phyloP scores from a whole-genome alignment of 2,888 invertebrate species.

The Drosophila longiperda region DNA sequence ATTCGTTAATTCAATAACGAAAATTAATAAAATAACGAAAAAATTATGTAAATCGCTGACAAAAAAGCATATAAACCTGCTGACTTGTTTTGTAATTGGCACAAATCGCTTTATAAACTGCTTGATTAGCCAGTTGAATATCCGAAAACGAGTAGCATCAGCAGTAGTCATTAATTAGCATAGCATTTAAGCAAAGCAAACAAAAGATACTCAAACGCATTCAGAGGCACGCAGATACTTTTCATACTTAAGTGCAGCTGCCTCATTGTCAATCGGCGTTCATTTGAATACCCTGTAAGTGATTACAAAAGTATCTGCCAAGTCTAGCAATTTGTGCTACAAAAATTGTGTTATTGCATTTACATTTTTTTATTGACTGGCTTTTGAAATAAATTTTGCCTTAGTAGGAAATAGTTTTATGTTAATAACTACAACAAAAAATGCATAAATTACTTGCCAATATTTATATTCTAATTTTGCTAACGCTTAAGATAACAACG shows the following conservation, averaged over 20 bases:
- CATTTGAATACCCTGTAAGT: constrained; percentile 13
- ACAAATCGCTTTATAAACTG: constrained; percentile 48
- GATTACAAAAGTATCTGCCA: neutral
- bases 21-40: constrained; percentile 20
- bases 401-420: neutral
- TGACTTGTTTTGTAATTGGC: constrained; percentile 47
- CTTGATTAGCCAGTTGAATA: constrained; percentile 36
- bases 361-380: neutral
- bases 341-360: neutral
- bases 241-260: constrained; percentile 39
- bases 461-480: neutral
- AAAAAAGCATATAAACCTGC: constrained; percentile 1
- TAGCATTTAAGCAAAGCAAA: constrained; percentile 48
- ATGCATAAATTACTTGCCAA: neutral
- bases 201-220: constrained; percentile 29
- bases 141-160: constrained; percentile 47
- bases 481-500: no score
- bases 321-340: neutral
- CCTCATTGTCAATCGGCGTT: constrained; percentile 24
- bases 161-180: constrained; percentile 43
- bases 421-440: neutral
- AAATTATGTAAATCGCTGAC: constrained; percentile 37
- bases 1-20: constrained; percentile 12
- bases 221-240: constrained; percentile 16
- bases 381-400: neutral